Evolutionary conservation across 2,113 vertebrate species (phyloP), one percentile per base, ranked within the genome.

Genomic region (Lichenostomus cassidix): DNA sequence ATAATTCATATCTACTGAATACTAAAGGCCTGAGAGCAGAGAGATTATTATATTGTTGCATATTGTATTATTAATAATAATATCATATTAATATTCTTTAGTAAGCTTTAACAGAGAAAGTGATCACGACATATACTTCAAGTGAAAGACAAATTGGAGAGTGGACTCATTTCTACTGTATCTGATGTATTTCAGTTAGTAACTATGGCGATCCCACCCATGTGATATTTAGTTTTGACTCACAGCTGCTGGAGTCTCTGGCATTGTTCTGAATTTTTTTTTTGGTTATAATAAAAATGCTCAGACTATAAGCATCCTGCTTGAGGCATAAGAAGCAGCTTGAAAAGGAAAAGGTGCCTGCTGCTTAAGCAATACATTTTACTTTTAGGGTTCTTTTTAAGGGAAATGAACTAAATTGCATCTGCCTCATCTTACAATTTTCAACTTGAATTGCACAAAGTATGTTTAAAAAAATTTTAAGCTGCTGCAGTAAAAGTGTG

Each of bases 141-240:
- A 37, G 39, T 85, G 53, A 89, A 94, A 87, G 49, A 53, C 28
- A 78, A 83, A 55, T 12, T 33, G 33, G 73, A 71, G 69, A 81
- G n/a, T 79, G 60, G 67, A 80, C 25, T 70, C 1, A 2, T 91
- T 95, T 81, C 60, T 76, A 20, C 29, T 8, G 13, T 59, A 49
- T 75, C 37, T 58, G 21, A 33, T 83, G 47, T 62, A 67, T 88
- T 65, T 77, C 33, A 87, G 50, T 74, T 92, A 78, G 94, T 97
- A 96, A 70, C 94, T 94, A 96, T 92, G 73, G 89, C 2, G 35
- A 95, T 97, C 67, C 65, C 82, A 97, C 83, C 62, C 92, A 76
- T 95, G 92, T 90, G 96, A 95, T 95, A 92, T 74, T 92, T 92
- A 73, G 92, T 87, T 96, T 95, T 94, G 91, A 94, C 95, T 96